A percentile compares a stretch with the other conserved stretches of the same genome.
Conservation (phyloP, 2,113 vertebrate species). For the Forbesichthys agassizii region DNA sequence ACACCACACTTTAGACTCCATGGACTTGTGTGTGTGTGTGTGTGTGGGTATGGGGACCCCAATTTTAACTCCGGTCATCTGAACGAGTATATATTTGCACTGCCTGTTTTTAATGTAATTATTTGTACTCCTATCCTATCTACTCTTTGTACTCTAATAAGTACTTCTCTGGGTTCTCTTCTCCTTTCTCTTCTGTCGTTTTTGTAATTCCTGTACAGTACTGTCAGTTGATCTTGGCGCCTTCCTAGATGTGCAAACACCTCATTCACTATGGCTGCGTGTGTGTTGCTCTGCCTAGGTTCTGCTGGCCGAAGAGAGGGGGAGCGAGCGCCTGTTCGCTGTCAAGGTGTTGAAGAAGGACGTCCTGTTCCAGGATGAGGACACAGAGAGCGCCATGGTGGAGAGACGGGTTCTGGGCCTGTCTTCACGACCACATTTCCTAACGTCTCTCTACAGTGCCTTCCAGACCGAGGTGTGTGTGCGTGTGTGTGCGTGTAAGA, state of each 20-base stretch:
- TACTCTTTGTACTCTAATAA: too few relatives aligned
- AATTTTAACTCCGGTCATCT: too few relatives aligned
- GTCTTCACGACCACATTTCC: slow-evolving; percentile 84
- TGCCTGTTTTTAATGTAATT: neutral
- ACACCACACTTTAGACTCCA: too few relatives aligned
- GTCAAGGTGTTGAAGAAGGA: slow-evolving; percentile 94
- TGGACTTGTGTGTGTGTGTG: too few relatives aligned
- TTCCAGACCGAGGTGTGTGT: slow-evolving; percentile 86
- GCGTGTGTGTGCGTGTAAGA: neutral
- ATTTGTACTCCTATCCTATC: neutral
- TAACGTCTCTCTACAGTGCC: slow-evolving; percentile 87
- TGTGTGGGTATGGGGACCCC: too few relatives aligned
- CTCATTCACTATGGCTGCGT: too few relatives aligned
- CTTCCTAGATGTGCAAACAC: too few relatives aligned
- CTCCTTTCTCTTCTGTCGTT: neutral
- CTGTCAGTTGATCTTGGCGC: too few relatives aligned
- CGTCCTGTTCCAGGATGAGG: slow-evolving; percentile 91
- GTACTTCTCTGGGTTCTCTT: neutral
- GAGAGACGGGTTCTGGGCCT: slow-evolving; percentile 87
- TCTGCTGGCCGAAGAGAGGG: slow-evolving; percentile 87
- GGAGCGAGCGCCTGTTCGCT: slow-evolving; percentile 84
- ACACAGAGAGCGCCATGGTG: slow-evolving; percentile 91
- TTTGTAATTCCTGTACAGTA: neutral
- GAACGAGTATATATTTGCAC: slow-evolving; percentile 9
- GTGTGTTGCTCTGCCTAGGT: slow-evolving; percentile 69